phyloP scores from a whole-genome alignment of 2,888 invertebrate species.

The Drymonia ruficornis region DNA sequence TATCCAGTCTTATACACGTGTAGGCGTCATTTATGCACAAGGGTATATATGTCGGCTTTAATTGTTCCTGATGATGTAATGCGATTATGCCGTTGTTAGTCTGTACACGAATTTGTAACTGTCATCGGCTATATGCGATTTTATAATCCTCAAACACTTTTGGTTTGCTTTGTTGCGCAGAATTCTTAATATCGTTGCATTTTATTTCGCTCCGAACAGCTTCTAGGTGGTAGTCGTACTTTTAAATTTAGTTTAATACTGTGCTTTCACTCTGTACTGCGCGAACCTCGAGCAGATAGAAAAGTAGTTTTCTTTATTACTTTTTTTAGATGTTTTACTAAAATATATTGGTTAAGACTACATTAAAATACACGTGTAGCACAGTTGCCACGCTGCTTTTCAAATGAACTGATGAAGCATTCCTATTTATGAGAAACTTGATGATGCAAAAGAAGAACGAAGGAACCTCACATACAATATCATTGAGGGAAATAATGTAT shows the following conservation, averaged over 20 bases:
- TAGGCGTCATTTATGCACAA: neutral
- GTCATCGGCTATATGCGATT: conserved; percentile 3
- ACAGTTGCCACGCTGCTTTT: too few species aligned
- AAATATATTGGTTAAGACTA: too few species aligned
- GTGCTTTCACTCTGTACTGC: neutral
- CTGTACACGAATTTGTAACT: conserved; percentile 1
- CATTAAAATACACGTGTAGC: too few species aligned
- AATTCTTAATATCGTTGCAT: conserved; percentile 2
- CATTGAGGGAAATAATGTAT: too few species aligned
- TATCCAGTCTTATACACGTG: neutral
- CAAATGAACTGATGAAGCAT: too few species aligned
- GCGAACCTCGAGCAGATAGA: too few species aligned
- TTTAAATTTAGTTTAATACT: neutral
- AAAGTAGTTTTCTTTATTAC: too few species aligned
- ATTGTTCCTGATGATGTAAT: conserved; percentile 6
- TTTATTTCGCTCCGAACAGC: neutral
- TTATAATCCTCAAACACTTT: neutral
- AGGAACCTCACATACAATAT: too few species aligned
- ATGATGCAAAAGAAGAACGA: too few species aligned
- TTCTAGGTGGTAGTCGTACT: neutral
- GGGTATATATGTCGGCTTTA: neutral
- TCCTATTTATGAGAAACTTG: too few species aligned
- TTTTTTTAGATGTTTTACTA: too few species aligned
- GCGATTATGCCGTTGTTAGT: neutral
- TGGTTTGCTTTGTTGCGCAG: neutral